phyloP scores from a whole-genome alignment of 2,888 invertebrate genomes.

The Hypercompe scribonia region DNA sequence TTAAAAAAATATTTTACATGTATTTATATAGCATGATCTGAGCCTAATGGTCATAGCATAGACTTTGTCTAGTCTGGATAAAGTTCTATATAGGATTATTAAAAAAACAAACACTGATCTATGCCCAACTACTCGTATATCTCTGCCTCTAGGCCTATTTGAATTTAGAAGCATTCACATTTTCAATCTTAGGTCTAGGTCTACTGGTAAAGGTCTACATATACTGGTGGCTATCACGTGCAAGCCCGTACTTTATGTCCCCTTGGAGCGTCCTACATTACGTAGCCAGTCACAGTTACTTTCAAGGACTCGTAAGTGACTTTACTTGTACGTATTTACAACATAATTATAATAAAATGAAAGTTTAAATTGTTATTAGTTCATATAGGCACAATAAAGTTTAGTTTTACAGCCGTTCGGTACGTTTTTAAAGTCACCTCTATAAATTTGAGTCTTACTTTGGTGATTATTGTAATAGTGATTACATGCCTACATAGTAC shows the following conservation, averaged over 20 bases:
- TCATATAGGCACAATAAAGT: not conserved
- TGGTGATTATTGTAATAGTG: not conserved
- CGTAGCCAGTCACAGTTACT: conserved; percentile 13
- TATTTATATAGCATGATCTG: no score
- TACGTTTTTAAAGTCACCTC: not conserved
- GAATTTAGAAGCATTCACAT: not conserved
- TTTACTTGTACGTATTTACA: conserved; percentile 13
- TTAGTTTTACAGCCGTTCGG: not conserved
- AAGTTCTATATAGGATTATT: not conserved
- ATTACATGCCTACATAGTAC: not conserved
- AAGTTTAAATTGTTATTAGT: conserved; percentile 1
- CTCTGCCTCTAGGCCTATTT: not conserved
- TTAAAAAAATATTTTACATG: no score
- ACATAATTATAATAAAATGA: conserved; percentile 6
- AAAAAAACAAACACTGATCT: not conserved
- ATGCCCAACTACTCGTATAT: not conserved
- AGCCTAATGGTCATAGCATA: no score
- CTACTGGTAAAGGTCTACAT: not conserved
- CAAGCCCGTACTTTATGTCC: conserved; percentile 4
- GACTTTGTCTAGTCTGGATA: no score
- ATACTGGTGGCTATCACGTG: conserved; percentile 6
- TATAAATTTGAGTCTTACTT: not conserved
- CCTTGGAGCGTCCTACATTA: conserved; percentile 21
- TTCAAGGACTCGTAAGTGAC: conserved; percentile 18
- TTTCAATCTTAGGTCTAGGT: not conserved